Conservation (phyloP, 2,113 vertebrate species). For the Phrynocephalus versicolor region DNA sequence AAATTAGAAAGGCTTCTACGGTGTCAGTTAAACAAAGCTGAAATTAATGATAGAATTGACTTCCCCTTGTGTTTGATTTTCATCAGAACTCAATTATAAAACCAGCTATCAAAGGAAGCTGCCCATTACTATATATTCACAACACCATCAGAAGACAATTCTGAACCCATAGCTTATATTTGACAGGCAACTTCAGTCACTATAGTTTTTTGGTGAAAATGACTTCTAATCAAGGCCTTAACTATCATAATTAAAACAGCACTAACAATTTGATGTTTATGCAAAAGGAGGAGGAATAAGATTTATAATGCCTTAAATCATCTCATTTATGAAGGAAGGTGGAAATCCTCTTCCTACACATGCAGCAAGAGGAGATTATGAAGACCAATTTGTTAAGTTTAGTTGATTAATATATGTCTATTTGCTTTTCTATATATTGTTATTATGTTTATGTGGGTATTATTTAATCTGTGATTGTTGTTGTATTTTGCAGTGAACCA, state of each 20-base stretch:
- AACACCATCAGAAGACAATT: conserved; percentile 55
- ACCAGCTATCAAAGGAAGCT: conserved; percentile 55
- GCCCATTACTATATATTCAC: conserved; percentile 48
- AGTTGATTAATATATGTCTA: too few relatives aligned
- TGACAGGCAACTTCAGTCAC: conserved; percentile 33
- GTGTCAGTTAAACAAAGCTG: conserved; percentile 51
- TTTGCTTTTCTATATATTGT: too few relatives aligned
- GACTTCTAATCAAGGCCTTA: background rate
- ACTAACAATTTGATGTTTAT: background rate
- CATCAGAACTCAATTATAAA: conserved; percentile 59
- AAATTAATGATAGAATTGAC: conserved; percentile 62
- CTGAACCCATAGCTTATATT: conserved; percentile 29
- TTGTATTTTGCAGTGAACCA: too few relatives aligned
- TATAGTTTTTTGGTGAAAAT: conserved; percentile 13
- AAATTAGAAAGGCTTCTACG: conserved; percentile 58
- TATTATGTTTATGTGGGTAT: too few relatives aligned
- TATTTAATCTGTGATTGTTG: too few relatives aligned
- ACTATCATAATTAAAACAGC: background rate
- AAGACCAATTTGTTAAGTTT: background rate
- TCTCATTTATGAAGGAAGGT: background rate
- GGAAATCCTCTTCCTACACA: background rate
- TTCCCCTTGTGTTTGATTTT: conserved; percentile 63
- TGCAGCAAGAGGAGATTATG: background rate
- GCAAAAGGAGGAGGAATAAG: background rate
- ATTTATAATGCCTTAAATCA: background rate